These are phyloP conservation scores for Etheostoma spectabile DNA, from an alignment of 2,113 vertebrate species.

Conservation along the genomic window DNA sequence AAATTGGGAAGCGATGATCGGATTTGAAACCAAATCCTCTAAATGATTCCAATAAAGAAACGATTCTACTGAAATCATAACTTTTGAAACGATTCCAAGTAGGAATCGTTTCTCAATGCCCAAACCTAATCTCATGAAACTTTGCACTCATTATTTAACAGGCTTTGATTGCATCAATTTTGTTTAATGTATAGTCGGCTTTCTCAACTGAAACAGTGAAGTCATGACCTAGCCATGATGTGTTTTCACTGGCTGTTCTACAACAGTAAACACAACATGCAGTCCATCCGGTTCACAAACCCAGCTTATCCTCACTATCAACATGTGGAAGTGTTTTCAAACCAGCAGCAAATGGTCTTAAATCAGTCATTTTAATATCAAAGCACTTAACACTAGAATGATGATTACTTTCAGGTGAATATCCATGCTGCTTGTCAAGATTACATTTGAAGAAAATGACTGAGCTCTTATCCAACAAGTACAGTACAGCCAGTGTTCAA, in stretches of 20 bases:
- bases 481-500: slow-evolving; percentile 82
- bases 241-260: slow-evolving; percentile 53
- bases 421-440: slow-evolving; percentile 78
- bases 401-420: slow-evolving; percentile 86
- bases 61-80: too few relatives aligned
- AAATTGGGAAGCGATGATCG: too few relatives aligned
- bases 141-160: neutral
- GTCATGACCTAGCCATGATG: neutral
- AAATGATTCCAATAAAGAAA: too few relatives aligned
- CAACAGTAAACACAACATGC: slow-evolving; percentile 44
- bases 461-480: slow-evolving; percentile 85
- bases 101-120: too few relatives aligned
- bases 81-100: too few relatives aligned
- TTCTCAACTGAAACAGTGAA: slow-evolving; percentile 4
- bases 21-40: too few relatives aligned
- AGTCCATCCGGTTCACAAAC: slow-evolving; percentile 52
- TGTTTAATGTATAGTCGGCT: slow-evolving; percentile 17
- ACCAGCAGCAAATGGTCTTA: slow-evolving; percentile 82
- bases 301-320: slow-evolving; percentile 73
- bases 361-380: slow-evolving; percentile 87
- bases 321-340: slow-evolving; percentile 83
- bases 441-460: slow-evolving; percentile 82
- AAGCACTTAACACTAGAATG: slow-evolving; percentile 85
- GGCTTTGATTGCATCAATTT: slow-evolving; percentile 32
- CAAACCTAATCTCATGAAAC: neutral